Conservation (phyloP, 2,113 vertebrate genomes). For the Tyto alba region DNA sequence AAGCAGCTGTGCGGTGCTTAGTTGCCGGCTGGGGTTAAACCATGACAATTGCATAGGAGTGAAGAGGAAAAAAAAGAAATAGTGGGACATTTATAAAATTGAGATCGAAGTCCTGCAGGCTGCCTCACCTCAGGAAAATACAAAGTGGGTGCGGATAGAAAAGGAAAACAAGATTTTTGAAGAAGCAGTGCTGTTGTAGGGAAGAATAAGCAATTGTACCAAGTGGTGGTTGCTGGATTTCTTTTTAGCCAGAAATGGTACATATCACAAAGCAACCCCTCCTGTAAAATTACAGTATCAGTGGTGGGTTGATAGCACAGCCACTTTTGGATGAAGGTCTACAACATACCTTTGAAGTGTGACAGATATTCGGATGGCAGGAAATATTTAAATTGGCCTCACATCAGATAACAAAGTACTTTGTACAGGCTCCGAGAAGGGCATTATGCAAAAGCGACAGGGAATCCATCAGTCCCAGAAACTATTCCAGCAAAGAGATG, state of each 20-base stretch:
- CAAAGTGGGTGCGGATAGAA: background rate
- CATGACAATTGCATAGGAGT: background rate
- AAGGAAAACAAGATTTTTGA: background rate
- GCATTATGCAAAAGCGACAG: background rate
- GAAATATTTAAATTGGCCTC: background rate
- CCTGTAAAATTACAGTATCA: background rate
- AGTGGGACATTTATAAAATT: background rate
- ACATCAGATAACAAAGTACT: rapidly evolving
- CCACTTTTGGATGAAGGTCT: background rate
- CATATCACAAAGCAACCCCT: background rate
- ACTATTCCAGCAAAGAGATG: background rate
- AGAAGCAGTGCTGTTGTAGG: background rate
- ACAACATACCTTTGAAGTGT: background rate
- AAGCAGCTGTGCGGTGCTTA: too few relatives aligned
- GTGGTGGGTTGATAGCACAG: background rate
- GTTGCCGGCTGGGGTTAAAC: too few relatives aligned
- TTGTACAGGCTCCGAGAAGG: background rate
- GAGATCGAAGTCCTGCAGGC: background rate
- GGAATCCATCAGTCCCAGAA: background rate
- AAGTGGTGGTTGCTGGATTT: background rate
- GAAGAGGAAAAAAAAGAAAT: background rate
- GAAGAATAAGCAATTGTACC: background rate
- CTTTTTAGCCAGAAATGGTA: background rate
- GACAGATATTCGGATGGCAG: background rate
- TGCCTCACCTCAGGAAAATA: background rate